Base-by-base conservation (phyloP, 1,140 invertebrate species). In the Tenebrio molitor region DNA sequence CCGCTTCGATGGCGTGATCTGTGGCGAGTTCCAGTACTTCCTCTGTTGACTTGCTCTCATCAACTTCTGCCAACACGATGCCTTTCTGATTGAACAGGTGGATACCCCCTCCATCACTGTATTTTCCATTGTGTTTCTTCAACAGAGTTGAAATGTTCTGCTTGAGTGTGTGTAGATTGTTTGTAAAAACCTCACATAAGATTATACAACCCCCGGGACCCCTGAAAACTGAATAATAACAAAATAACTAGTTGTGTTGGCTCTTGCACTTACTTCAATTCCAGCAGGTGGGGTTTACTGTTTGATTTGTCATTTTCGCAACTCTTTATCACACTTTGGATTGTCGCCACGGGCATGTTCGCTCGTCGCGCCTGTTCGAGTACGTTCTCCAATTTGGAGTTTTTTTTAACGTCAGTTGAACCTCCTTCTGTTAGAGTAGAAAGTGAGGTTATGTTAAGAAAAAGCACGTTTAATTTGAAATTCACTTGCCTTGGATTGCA, bases 1-100 rank as follows among this genome's bases (percentile, higher is more conserved):
- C 88, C 36, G 83, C 77, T 71, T 85, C 82, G 72, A 91, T 91
- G 0, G 90, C 90, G 84, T 90, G 85, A 21, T 91, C 89, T 6
- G 85, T 86, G 8, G 86, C 88, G 34, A 80, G 76, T 74, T 91
- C 88, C 21, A 89, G 77, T 12, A 84, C 36, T 58, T 76, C 81
- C 10, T 79, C 68, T 7, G 21, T 25, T 46, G 36, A 0, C 70
- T 46, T n/a, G 72, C n/a, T 72, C 1, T 72, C 25, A 3, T 76
- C 77, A 63, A 72, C 71, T 65, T 82, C 80, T 0, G 85, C 84
- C 74, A 84, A 75, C 7, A 91, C 82, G 4, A 85, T 78, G 5
- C 89, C 88, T 77, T 84, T 84, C 74, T 87, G 83, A 12, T 84
- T 77, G 78, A 90, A 90, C 25, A 86, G 72, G 42, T 84, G 82